Percentiles rank a stretch among this genome's conserved stretches.
Conservation (phyloP, 2,113 vertebrate genomes). For the Callipepla californica region DNA sequence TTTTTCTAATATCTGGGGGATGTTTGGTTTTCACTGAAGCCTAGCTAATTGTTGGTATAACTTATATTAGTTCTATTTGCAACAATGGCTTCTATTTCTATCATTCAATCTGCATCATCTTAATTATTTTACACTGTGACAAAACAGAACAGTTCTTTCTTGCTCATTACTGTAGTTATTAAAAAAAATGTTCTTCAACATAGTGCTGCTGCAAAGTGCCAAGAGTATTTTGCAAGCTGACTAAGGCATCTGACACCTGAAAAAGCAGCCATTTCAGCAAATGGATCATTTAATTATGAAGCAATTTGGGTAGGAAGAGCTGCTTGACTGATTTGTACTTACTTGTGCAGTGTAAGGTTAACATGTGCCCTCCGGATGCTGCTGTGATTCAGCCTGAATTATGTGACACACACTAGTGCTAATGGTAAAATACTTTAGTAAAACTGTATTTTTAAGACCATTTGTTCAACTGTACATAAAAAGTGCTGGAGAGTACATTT, state of each 20-base stretch:
- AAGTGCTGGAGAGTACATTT: not conserved
- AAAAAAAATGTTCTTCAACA: conserved; percentile 49
- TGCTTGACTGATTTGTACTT: not conserved
- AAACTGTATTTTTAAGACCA: not conserved
- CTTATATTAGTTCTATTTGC: conserved; percentile 63
- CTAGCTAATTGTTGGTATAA: conserved; percentile 56
- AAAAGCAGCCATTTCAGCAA: not conserved
- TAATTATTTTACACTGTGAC: not conserved
- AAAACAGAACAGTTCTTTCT: conserved; percentile 45
- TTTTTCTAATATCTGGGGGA: conserved; percentile 67
- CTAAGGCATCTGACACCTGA: not conserved
- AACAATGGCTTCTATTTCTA: conserved; percentile 43
- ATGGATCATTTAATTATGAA: not conserved
- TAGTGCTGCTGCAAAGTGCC: not conserved
- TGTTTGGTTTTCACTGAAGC: conserved; percentile 66
- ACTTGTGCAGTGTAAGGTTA: fast-evolving
- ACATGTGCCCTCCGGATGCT: not conserved
- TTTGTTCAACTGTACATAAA: not conserved
- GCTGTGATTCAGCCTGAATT: not conserved
- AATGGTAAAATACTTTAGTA: not conserved
- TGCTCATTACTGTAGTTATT: conserved; percentile 40
- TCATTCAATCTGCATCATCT: conserved; percentile 59
- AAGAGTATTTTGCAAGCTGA: conserved; percentile 20
- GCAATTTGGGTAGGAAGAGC: not conserved
- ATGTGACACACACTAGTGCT: not conserved